These are phyloP conservation scores for Ornithorhynchus anatinus DNA, from an alignment of 2,113 vertebrate species.

Conservation along the genomic window DNA sequence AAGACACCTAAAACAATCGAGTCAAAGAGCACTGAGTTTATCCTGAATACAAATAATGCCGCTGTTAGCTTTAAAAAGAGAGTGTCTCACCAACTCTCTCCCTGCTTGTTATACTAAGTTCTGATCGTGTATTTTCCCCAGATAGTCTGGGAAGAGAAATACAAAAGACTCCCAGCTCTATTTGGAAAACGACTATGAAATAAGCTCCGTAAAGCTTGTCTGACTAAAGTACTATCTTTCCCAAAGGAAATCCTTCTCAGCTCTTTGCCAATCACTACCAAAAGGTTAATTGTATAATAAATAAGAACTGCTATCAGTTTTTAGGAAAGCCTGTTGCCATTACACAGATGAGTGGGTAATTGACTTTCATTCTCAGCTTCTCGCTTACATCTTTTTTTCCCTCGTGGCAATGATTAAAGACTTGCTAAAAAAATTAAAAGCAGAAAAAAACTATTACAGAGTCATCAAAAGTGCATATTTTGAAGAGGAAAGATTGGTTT, in stretches of 20 bases:
- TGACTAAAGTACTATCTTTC: conserved; percentile 5
- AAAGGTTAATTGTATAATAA: conserved; percentile 27
- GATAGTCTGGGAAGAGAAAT: neutral
- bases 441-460: conserved; percentile 19
- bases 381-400: neutral
- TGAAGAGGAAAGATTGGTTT: conserved; percentile 26
- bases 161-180: neutral
- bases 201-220: neutral
- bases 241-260: neutral
- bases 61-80: neutral
- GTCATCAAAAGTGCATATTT: conserved; percentile 15
- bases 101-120: neutral
- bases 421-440: conserved; percentile 37
- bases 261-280: conserved; percentile 2
- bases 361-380: conserved; percentile 20
- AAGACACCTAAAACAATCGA: too few relatives aligned
- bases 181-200: neutral
- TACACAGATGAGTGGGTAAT: conserved; percentile 23
- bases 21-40: too few relatives aligned
- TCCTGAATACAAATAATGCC: neutral
- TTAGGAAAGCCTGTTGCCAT: neutral
- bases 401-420: conserved; percentile 28
- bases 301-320: conserved; percentile 11
- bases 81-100: neutral
- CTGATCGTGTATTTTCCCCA: neutral